A percentile compares a stretch with the other conserved stretches of the same genome.
phyloP scores from a whole-genome alignment of 2,888 invertebrate genomes.

The Sepioteuthis lessoniana region DNA sequence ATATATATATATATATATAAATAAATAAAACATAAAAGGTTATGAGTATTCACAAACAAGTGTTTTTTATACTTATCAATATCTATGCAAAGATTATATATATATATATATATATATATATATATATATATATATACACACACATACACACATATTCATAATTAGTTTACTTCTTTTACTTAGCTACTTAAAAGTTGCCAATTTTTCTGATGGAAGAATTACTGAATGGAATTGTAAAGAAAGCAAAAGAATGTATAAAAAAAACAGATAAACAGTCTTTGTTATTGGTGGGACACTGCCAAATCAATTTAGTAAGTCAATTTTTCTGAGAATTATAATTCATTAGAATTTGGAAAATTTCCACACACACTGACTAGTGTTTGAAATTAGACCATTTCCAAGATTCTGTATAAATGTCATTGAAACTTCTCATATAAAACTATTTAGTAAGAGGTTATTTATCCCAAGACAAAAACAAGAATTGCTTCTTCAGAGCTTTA shows the following conservation, averaged over 20 bases:
- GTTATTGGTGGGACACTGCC: neutral
- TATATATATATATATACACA: neutral
- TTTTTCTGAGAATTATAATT: neutral
- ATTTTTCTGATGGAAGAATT: neutral
- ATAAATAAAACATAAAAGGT: neutral
- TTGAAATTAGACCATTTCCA: too few species aligned
- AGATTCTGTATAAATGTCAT: too few species aligned
- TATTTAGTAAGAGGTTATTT: too few species aligned
- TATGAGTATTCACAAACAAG: too few species aligned
- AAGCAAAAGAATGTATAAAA: neutral
- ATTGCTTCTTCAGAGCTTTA: too few species aligned
- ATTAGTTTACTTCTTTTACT: neutral
- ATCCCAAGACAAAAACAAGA: too few species aligned
- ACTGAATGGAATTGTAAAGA: neutral
- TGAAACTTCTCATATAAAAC: too few species aligned
- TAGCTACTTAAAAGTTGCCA: neutral
- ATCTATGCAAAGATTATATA: too few species aligned
- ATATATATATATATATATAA: neutral
- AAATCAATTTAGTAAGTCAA: neutral
- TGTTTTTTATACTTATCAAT: too few species aligned
- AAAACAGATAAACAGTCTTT: neutral
- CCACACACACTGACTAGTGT: neutral
- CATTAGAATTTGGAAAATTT: neutral
- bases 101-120: too few species aligned
- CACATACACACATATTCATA: neutral